Evolutionary conservation across 2,113 vertebrate species (phyloP).

Genomic region (Cephalopterus ornatus): DNA sequence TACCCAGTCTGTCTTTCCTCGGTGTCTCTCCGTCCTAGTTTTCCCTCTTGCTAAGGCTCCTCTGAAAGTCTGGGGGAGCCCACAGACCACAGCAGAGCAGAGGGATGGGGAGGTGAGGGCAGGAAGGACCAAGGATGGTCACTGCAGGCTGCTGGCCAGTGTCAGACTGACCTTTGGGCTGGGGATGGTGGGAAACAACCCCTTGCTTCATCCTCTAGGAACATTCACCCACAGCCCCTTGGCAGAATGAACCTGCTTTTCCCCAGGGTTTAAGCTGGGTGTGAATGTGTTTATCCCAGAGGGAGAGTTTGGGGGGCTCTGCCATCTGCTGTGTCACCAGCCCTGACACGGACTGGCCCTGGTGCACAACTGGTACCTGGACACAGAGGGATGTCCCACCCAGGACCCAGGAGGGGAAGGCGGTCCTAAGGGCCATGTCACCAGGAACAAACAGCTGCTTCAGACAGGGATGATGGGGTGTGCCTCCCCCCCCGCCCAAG

Average conservation of each 20-base stretch:
- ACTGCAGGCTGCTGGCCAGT: not conserved
- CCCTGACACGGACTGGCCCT: not conserved
- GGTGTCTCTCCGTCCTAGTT: not conserved
- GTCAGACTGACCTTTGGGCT: not conserved
- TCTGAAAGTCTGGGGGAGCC: not conserved
- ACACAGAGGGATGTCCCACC: not conserved
- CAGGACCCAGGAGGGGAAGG: not conserved
- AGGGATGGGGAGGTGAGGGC: accelerated
- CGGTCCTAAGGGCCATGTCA: not conserved
- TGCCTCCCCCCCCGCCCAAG: accelerated
- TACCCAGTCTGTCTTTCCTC: accelerated
- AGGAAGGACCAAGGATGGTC: not conserved
- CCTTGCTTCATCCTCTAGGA: not conserved
- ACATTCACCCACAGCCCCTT: not conserved
- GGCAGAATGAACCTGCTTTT: not conserved
- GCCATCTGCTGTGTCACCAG: not conserved
- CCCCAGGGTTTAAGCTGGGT: not conserved
- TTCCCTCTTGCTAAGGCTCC: not conserved
- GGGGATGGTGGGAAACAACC: not conserved
- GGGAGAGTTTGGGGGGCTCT: accelerated
- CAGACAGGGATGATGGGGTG: not conserved
- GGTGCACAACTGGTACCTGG: not conserved
- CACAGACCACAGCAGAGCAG: not conserved
- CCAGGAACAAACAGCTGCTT: not conserved
- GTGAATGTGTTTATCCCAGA: not conserved